A percentile compares a stretch with the other conserved stretches of the same genome.
phyloP scores from a whole-genome alignment of 1,140 invertebrate species.

The Drosophila tsacasi region DNA sequence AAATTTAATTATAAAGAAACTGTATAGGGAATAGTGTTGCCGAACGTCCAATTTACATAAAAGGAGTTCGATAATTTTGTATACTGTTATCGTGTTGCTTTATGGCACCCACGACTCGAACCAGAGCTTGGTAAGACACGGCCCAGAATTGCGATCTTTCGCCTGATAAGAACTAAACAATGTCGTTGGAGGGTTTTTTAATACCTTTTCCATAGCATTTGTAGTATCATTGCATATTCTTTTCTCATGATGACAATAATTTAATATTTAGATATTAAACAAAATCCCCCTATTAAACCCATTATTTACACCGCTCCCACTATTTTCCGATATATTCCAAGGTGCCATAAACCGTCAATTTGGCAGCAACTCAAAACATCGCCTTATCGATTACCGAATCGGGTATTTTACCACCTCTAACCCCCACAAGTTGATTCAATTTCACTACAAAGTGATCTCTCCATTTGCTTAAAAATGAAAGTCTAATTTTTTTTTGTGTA shows the following conservation, averaged over 20 bases:
- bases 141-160: not conserved
- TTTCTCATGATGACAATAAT: not conserved
- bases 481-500: not conserved
- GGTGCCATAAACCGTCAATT: too few species aligned
- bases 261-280: not conserved
- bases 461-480: not conserved
- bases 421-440: not conserved
- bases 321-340: not conserved
- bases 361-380: not conserved
- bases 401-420: not conserved
- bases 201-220: not conserved
- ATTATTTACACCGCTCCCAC: not conserved
- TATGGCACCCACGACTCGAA: too few species aligned
- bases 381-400: not conserved
- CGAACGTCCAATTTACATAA: too few species aligned
- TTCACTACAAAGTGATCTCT: not conserved
- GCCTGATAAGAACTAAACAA: not conserved
- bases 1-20: too few species aligned
- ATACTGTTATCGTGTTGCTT: too few species aligned
- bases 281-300: not conserved
- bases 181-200: not conserved
- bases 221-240: not conserved
- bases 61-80: too few species aligned
- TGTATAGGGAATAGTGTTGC: too few species aligned
- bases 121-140: not conserved